phyloP scores from a whole-genome alignment of 1,140 invertebrate genomes.

The Drosophila leontia region DNA sequence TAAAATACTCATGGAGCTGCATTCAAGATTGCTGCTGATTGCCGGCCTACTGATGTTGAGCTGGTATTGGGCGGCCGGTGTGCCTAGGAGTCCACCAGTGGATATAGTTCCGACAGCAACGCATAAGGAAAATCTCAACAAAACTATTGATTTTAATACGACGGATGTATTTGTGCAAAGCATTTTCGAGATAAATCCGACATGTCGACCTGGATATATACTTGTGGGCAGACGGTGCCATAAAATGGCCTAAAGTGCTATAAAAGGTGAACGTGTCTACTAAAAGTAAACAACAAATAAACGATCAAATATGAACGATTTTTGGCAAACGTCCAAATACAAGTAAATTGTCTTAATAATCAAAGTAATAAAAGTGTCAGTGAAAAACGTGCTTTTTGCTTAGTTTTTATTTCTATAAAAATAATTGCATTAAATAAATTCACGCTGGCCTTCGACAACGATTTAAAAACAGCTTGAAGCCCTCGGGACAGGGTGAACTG shows the following conservation, averaged over 20 bases:
- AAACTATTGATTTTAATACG: background rate
- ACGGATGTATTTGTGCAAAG: conserved; percentile 3
- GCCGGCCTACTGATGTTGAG: conserved; percentile 23
- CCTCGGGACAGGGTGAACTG: background rate
- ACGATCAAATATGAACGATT: background rate
- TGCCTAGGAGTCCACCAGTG: background rate
- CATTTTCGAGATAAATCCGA: conserved; percentile 9
- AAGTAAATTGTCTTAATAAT: background rate
- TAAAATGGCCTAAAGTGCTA: background rate
- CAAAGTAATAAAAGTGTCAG: background rate
- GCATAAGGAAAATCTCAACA: background rate
- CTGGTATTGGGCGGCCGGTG: conserved; percentile 14
- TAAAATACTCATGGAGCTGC: conserved; percentile 1
- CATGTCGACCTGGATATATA: background rate
- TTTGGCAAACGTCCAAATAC: background rate
- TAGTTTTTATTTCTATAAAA: background rate
- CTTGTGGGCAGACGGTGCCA: background rate
- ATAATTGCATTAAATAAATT: background rate
- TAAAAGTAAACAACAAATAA: background rate
- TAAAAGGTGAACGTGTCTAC: conserved; percentile 7
- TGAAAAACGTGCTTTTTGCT: background rate
- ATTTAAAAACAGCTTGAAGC: background rate
- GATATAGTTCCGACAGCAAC: background rate
- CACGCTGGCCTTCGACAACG: conserved; percentile 20
- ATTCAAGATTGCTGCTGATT: conserved; percentile 21